Conservation (phyloP, 2,888 invertebrate genomes). For the Rhyacophila evoluta region DNA sequence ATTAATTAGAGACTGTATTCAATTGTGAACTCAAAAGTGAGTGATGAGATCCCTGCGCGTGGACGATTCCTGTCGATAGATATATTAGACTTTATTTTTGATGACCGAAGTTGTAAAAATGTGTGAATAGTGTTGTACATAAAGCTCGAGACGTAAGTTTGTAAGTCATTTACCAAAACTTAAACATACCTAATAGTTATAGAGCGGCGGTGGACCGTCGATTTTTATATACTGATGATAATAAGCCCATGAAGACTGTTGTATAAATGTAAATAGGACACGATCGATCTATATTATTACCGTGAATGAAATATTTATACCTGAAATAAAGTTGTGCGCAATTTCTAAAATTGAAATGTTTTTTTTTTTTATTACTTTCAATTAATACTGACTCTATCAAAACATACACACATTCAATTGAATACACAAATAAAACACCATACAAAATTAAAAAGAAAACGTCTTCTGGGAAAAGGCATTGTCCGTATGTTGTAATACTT, state of each 20-base stretch:
- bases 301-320: constrained; percentile 60
- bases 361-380: constrained; percentile 33
- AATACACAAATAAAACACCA: too few species aligned
- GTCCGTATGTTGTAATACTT: neutral
- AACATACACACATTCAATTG: too few species aligned
- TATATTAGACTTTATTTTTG: constrained; percentile 44
- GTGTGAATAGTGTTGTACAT: constrained; percentile 47
- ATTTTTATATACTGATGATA: constrained; percentile 52
- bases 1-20: constrained; percentile 14
- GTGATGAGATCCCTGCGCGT: neutral
- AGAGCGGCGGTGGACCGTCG: constrained; percentile 47
- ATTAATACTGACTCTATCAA: neutral
- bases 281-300: constrained; percentile 69
- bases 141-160: constrained; percentile 44
- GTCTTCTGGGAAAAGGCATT: constrained; percentile 8
- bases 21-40: constrained; percentile 16
- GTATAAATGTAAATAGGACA: constrained; percentile 71
- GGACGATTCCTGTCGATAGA: constrained; percentile 18
- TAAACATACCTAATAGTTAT: constrained; percentile 54
- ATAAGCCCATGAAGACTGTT: constrained; percentile 67
- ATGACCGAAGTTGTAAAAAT: constrained; percentile 42
- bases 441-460: neutral
- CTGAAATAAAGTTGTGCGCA: constrained; percentile 55
- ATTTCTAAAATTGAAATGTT: constrained; percentile 49
- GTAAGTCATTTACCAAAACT: constrained; percentile 55